Percentiles rank a stretch among this genome's conserved stretches.
phyloP scores from a whole-genome alignment of 1,140 invertebrate genomes.

The Drosophila tristis region DNA sequence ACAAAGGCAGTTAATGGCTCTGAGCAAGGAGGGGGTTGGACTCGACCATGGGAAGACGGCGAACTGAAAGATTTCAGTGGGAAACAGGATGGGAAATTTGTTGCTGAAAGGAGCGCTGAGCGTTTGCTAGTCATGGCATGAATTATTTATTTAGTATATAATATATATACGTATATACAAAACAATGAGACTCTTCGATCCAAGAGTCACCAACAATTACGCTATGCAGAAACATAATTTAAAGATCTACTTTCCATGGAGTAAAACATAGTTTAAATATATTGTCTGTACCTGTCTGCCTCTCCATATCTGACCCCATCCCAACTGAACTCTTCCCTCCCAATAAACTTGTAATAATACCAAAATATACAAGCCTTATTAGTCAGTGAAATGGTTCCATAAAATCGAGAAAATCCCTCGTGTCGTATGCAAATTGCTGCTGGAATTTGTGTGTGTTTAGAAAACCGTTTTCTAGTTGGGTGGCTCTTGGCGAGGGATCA shows the following conservation, averaged over 20 bases:
- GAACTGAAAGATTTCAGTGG: no score
- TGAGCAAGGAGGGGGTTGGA: constrained; percentile 24
- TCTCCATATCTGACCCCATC: background rate
- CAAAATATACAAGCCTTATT: constrained; percentile 50
- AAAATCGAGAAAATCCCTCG: constrained; percentile 23
- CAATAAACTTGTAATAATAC: constrained; percentile 44
- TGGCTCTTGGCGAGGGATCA: constrained; percentile 36
- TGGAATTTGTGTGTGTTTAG: constrained; percentile 31
- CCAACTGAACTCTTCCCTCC: background rate
- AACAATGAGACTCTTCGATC: no score
- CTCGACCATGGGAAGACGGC: background rate
- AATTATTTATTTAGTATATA: no score
- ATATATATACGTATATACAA: no score
- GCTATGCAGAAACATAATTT: no score
- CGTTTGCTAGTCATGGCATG: no score
- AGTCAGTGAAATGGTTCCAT: constrained; percentile 35
- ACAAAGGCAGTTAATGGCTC: constrained; percentile 34
- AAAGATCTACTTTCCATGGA: no score
- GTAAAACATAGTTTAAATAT: no score
- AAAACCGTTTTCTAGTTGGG: constrained; percentile 67
- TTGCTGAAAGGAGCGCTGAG: no score
- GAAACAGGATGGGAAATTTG: no score
- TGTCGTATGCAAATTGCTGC: constrained; percentile 65
- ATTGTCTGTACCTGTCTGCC: background rate
- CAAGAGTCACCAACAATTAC: no score